These are phyloP conservation scores for Urocyon cinereoargenteus DNA, from an alignment of 2,797 vertebrate genomes.

Conservation along the genomic window DNA sequence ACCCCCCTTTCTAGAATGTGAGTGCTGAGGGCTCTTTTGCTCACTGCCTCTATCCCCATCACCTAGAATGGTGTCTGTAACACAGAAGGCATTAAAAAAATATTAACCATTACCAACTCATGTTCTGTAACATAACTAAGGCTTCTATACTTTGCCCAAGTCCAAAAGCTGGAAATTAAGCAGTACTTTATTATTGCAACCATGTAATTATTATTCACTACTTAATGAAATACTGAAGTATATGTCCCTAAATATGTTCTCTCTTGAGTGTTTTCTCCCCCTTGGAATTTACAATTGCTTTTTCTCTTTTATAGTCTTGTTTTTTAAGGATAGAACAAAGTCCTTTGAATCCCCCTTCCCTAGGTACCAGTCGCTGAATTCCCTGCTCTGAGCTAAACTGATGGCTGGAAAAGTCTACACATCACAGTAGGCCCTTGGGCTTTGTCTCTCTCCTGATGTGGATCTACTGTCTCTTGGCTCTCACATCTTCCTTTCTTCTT, in stretches of 20 bases:
- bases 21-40: neutral
- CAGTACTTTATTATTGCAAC: neutral
- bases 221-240: neutral
- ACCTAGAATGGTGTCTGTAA: neutral
- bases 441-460: neutral
- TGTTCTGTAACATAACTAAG: neutral
- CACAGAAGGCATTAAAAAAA: neutral
- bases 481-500: neutral
- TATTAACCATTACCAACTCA: neutral
- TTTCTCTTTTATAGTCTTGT: neutral
- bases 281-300: neutral
- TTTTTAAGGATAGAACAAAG: neutral
- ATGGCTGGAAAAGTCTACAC: neutral
- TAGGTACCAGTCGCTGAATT: neutral
- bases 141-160: constrained; percentile 4
- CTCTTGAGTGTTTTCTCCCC: neutral
- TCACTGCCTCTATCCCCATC: neutral
- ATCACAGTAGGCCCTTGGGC: neutral
- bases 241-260: neutral
- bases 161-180: constrained; percentile 17
- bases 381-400: neutral
- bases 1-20: neutral
- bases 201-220: constrained; percentile 47
- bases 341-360: neutral
- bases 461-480: neutral